Base-by-base conservation (phyloP, 2,113 vertebrate species). In the Myanophis thanlyinensis region DNA sequence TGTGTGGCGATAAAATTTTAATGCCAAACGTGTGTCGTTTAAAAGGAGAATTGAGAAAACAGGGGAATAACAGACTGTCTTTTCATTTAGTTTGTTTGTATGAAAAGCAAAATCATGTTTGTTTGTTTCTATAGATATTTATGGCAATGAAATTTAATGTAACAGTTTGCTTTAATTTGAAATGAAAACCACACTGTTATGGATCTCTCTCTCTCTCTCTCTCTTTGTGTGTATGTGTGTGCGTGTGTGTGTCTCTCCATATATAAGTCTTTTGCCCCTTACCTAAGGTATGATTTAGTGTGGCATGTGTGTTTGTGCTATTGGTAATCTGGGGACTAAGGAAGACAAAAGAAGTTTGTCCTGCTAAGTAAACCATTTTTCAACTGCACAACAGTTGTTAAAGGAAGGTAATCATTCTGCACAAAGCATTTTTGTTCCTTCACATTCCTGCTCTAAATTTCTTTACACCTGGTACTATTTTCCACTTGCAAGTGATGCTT, bases 1-100 rank as follows among this genome's bases (percentile, higher is more conserved):
- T 88, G 88, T 8, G 23, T 93, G 87, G 0, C 27, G 86, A 0
- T 47, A 18, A 93, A 54, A 30, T 20, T 90, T 20, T 90, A 46
- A 88, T n/a, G 51, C 47, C 27, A 5, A 93, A 27, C 85, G 89
- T 87, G 89, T 87, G 49, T 92, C 93, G 51, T 92, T 40, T 10
- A 1, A 15, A 49, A 46, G 51, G 51, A 59, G 51, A 62, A 59
- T 15, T 40, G 52, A 46, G 27, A 53, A 40, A 88, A 44, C 10
- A 49, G 59, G 46, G 12, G 88, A 22, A 89, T 44, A 25, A 62
- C 35, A 80, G 35, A 5, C 1, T 20, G n/a, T 40, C 67, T 80
- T 80, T 48, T 59, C 56, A 35, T n/a, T 62, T 59, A 44, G 47
- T n/a, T 27, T 44, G 23, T 88, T 25, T 51, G 20, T 5, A 49